Base-by-base conservation (phyloP, 2,888 invertebrate genomes). In the Watsonalla cultraria region DNA sequence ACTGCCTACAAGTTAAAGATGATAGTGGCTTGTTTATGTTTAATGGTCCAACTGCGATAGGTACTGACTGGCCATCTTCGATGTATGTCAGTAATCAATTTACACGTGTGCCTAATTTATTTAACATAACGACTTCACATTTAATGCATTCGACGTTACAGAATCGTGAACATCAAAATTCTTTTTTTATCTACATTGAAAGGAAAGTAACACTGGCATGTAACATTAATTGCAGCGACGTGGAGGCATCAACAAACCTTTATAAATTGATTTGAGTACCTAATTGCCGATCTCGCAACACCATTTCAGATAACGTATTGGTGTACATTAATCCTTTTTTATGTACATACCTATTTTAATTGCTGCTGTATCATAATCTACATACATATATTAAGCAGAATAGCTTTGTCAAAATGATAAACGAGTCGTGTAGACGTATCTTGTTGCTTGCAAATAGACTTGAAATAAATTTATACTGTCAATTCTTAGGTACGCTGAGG, bases 251-350 rank as follows among this genome's bases (percentile, higher is more conserved):
- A 76, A 78, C 71, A 70, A 76, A 73, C 76, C 74, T 75, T 66
- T 80, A 78, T 67, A 86, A 86, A 87, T 85, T 84, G 84, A 86
- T 86, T 85, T 79, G 72, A 84, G 80, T 78, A 79, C 70, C 72
- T 78, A 83, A 83, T 81, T 76, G 76, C 68, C 68, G 66, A 77
- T 82, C 78, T 76, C 72, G 79, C 79, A 82, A 82, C 74, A 76
- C 72, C 66, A 77, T 79, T 78, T 76, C 75, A 72, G 70, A 71
- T 76, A 79, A 83, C 76, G 79, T 77, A 84, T 82, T 70, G 79
- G 72, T 74, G 75, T 79, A 79, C 78, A 82, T 82, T 75, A 72
- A 74, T 74, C 75, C 57, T 62, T 71, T 76, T 77, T 82, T 78
- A 69, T 11, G 11, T 42, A 37, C 7, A 11, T 42, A 42, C 24